Evolutionary conservation across 2,797 vertebrate species (phyloP).

Genomic region (Falco peregrinus): DNA sequence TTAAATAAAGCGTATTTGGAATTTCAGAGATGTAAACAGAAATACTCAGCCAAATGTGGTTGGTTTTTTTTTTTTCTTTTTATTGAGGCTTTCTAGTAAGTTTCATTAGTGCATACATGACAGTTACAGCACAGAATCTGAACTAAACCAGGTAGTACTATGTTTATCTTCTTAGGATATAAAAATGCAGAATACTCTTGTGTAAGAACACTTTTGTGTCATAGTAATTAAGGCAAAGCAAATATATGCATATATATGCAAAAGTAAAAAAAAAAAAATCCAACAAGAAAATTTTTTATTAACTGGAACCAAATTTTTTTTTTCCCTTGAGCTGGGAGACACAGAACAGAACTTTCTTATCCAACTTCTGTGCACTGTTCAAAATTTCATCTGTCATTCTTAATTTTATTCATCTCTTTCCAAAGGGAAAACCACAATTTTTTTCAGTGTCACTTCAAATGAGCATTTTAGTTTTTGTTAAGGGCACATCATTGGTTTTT

Average conservation of each 20-base stretch:
- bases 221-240: neutral
- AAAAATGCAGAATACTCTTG: neutral
- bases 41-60: neutral
- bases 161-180: neutral
- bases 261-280: neutral
- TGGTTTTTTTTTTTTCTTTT: neutral
- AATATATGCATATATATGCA: neutral
- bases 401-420: neutral
- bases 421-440: neutral
- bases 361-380: neutral
- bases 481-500: accelerated
- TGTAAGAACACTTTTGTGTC: neutral
- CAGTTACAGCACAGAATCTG: neutral
- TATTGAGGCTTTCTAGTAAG: neutral
- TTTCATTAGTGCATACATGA: neutral
- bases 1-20: neutral
- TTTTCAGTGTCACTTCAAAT: neutral
- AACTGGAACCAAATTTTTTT: neutral
- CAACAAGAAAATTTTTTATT: neutral
- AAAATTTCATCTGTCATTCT: neutral
- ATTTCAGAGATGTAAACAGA: neutral
- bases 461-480: neutral
- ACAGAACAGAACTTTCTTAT: neutral
- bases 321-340: neutral
- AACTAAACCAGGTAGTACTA: neutral